Evolutionary conservation across 2,888 invertebrate species (phyloP), one percentile per base, ranked within the genome.

Genomic region (Pteria penguin): DNA sequence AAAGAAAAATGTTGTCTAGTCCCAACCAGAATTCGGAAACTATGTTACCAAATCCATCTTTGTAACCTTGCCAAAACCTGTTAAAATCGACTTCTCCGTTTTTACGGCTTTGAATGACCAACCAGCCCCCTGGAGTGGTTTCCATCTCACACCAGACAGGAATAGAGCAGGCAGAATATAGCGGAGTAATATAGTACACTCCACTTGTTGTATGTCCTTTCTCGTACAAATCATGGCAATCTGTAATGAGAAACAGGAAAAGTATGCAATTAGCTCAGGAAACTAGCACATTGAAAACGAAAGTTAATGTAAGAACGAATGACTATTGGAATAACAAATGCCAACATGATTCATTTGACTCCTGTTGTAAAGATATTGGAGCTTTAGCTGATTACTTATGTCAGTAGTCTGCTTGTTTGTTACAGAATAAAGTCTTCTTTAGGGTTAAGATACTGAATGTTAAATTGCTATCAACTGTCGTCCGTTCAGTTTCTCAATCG

Each of bases 91-190:
- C 75, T 2, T 79, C 72, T 4, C 90, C 90, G 72, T 84, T 87
- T 62, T 80, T 70, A 22, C 90, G 83, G 27, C 87, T 83, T 73
- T 90, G 87, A 1, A 91, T 76, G 0, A 90, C 81, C 2, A 90
- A 83, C 91, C 91, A 91, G 18, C 91, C 91, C 61, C 95, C 94
- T 18, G 88, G 88, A 8, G 90, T 88, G 11, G 91, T 90, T 66
- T 91, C 90, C 88, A 92, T 90, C 79, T 94, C 94, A 90, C 97
- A 97, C 92, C 95, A 95, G 0, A 96, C 95, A 8, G 90, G 90
- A 45, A 91, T 86, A 2, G 90, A 90, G 70, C 90, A 90, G 4
- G 88, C 83, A 2, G 90, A 82, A 78, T 87, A 89, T 26, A 83
- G 77, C 0, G 90, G 89, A 57, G 86, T 89, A 55, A 91, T 83